Percentiles rank a stretch among this genome's conserved stretches.
These are phyloP conservation scores for Drosophila cardini DNA, from an alignment of 1,140 invertebrate species.

Conservation along the genomic window DNA sequence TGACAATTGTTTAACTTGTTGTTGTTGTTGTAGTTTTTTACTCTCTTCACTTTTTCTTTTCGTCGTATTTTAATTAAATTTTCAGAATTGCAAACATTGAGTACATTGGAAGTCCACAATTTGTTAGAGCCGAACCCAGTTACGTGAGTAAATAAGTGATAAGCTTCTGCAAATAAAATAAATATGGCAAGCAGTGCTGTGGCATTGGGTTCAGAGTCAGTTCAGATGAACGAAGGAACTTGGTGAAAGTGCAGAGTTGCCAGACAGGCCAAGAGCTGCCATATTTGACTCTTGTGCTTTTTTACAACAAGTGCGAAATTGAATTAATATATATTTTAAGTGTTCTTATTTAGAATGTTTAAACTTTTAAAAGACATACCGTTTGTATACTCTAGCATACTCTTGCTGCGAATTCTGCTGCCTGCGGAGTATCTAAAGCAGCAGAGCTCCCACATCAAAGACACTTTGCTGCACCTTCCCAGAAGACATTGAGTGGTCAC, in stretches of 20 bases:
- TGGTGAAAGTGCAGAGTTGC: too few species aligned
- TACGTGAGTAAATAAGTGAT: background rate
- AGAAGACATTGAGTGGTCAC: conserved; percentile 52
- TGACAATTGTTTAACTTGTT: conserved; percentile 57
- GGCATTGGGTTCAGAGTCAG: too few species aligned
- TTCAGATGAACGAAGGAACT: too few species aligned
- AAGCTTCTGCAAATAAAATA: background rate
- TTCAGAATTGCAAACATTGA: conserved; percentile 30
- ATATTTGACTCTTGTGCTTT: too few species aligned
- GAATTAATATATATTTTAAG: background rate
- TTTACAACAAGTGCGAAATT: too few species aligned
- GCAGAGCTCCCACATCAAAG: conserved; percentile 1
- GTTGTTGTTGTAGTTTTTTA: background rate
- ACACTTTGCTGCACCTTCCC: conserved; percentile 59
- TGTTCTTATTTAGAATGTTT: background rate
- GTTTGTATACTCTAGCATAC: background rate
- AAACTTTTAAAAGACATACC: background rate
- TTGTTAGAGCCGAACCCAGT: background rate
- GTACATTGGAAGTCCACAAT: background rate
- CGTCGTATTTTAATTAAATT: conserved; percentile 16
- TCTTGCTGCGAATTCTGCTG: background rate
- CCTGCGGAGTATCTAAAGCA: background rate
- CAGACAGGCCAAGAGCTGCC: too few species aligned
- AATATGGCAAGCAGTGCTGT: too few species aligned
- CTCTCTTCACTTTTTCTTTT: conserved; percentile 55